Percentiles rank a stretch among this genome's conserved stretches.
phyloP scores from a whole-genome alignment of 2,113 vertebrate genomes.

The Falcunculus frontatus region DNA sequence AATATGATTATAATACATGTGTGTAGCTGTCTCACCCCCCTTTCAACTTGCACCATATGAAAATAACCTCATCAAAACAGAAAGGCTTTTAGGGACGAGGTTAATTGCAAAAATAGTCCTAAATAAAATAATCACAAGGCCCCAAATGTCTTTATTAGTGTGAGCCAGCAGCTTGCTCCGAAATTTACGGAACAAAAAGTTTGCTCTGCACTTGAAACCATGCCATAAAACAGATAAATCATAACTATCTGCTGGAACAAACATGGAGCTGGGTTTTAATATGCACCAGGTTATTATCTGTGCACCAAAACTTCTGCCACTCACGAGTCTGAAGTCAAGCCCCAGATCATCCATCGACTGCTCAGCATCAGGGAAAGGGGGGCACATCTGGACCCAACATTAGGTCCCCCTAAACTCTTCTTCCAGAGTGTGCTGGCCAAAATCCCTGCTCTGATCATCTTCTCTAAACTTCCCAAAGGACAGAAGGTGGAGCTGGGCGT shows the following conservation, averaged over 20 bases:
- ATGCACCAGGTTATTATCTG: neutral
- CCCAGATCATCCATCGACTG: neutral
- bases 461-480: neutral
- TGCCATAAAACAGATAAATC: neutral
- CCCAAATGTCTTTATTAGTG: neutral
- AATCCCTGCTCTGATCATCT: neutral
- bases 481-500: neutral
- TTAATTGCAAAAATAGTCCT: conserved; percentile 47
- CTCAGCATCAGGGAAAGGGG: neutral
- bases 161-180: neutral
- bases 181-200: neutral
- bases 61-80: conserved; percentile 51
- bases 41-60: conserved; percentile 25
- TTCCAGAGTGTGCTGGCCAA: neutral
- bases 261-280: neutral
- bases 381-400: neutral
- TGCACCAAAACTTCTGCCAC: neutral
- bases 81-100: neutral
- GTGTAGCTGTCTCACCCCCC: neutral
- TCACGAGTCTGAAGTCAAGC: neutral
- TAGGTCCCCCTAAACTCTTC: neutral
- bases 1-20: conserved; percentile 8
- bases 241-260: neutral
- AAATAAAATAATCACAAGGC: neutral
- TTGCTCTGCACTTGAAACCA: neutral